Evolutionary conservation across 2,113 vertebrate genomes (phyloP), one percentile per base, ranked within the genome.

Genomic region (Paralichthys olivaceus): DNA sequence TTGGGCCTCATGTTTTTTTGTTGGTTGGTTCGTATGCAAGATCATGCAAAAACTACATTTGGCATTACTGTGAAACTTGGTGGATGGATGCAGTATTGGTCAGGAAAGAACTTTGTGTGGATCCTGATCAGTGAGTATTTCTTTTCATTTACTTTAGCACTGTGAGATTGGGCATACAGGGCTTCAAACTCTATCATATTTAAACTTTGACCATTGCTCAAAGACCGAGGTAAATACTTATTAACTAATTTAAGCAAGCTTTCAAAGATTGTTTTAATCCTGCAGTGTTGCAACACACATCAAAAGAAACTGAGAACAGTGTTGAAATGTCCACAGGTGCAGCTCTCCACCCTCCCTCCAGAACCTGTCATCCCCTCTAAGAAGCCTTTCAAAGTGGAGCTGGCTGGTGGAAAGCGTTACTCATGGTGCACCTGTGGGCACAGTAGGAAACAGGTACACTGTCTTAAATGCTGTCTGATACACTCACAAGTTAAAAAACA

Each of bases 341-440:
- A 25, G 20, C 45, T 81, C 8, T 90, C 80, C 56, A 89, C 84
- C 2, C 32, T 78, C 59, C 85, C 77, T 47, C 7, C 80, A 12
- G 2, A 88, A 45, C 67, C 95, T 0, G 86, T 92, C 53, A 84
- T 96, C 32, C 94, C 95, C 68, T 92, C 89, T 51, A 95, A 94
- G 79, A 90, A 93, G 14, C 95, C 96, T 7, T 95, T 94, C 82
- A 92, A 87, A 45, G 94, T 95, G 83, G 91, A 95, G 29, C 80
- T 96, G 23, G 64, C 92, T 51, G 94, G 90, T 45, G 95, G 94
- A 1, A 96, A 95, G 78, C 87, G 75, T 1, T 95, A 96, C 70
- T 90, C 91, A 0, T 96, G 96, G 96, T 96, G 96, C 83, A 86
- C 92, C 7, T 96, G 96, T 87, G 96, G 96, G 49, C 92, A 94